Evolutionary conservation across 2,888 invertebrate species (phyloP), one percentile per base, ranked within the genome.

Genomic region (Subacronicta megacephala): DNA sequence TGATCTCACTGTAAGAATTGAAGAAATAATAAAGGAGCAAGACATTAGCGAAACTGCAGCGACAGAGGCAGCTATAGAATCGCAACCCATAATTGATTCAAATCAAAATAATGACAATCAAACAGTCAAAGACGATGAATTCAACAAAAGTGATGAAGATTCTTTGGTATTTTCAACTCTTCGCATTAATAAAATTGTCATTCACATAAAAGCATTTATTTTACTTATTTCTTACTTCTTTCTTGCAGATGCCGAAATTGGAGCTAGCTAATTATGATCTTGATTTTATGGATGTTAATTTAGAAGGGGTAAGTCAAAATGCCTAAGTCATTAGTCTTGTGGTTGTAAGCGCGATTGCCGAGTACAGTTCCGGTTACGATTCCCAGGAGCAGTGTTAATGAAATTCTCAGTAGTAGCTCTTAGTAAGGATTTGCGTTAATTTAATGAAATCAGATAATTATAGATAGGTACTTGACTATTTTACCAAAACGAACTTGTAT

Each of bases 211-310:
- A 35, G 20, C 29, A 0, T 7, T 15, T 5, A 1, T n/a, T 15
- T 23, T 35, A n/a, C n/a, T 45, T 40, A 1, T 20, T n/a, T 6
- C 13, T 36, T 31, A 17, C n/a, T 40, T 26, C 10, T 44, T 60
- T 49, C 17, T 73, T 71, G 81, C 83, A 92, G 93, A 83, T 90
- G 74, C 92, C 92, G 29, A 87, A 81, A 72, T 73, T 92, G 49
- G 82, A 89, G 37, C 62, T 88, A 7, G 57, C 67, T 16, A 79
- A 76, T 52, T 74, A 78, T 41, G 87, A 91, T 67, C 75, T 90
- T 20, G 88, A 91, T 66, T 72, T 75, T 29, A 72, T 87, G 35
- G 84, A 80, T 58, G 75, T 77, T 9, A 87, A 85, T 74, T 80
- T 90, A 56, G 82, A 88, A 62, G 77, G 86, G 88, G 93, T 93